These are phyloP conservation scores for Phasianus colchicus DNA, from an alignment of 2,113 vertebrate genomes.

Conservation along the genomic window DNA sequence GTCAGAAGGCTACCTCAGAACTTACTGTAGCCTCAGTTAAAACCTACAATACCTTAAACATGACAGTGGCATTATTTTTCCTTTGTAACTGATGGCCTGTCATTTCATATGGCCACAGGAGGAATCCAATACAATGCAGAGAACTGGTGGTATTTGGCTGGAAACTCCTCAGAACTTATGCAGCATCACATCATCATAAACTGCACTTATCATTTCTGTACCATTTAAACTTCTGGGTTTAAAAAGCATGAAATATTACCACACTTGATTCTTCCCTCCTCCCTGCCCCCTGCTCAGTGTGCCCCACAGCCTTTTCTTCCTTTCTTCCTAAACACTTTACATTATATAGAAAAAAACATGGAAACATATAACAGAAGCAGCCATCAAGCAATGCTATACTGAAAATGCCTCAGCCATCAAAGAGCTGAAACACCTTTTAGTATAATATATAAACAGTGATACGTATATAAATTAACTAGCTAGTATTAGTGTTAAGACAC, in stretches of 20 bases:
- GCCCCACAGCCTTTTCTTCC: background rate
- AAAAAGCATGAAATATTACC: background rate
- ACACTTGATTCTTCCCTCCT: background rate
- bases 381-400: background rate
- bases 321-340: background rate
- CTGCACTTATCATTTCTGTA: background rate
- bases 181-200: background rate
- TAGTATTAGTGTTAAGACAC: rapidly evolving
- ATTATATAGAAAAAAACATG: background rate
- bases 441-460: background rate
- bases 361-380: background rate
- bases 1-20: background rate
- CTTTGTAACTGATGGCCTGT: background rate
- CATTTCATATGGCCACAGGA: background rate
- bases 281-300: background rate
- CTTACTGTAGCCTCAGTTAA: background rate
- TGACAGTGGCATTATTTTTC: background rate
- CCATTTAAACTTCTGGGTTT: background rate
- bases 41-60: background rate
- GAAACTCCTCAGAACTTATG: background rate
- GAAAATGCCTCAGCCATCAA: background rate
- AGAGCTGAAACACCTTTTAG: background rate
- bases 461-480: rapidly evolving
- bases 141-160: rapidly evolving
- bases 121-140: background rate